Evolutionary conservation across 2,113 vertebrate genomes (phyloP).

Genomic region (Grammomys dolichurus): DNA sequence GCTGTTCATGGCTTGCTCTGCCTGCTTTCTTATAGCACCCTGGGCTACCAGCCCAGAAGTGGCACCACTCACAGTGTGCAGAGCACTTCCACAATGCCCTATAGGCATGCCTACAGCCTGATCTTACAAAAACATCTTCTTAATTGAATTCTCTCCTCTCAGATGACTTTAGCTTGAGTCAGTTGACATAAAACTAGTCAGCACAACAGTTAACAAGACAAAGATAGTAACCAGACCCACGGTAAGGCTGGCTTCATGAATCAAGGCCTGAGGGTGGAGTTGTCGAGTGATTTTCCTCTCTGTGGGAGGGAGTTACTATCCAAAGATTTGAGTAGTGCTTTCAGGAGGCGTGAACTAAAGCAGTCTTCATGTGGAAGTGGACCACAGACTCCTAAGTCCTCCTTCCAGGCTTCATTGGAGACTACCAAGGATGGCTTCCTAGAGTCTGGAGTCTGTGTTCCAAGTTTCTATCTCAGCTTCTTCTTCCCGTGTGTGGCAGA

Average conservation of each 20-base stretch:
- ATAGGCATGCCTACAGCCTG: background rate
- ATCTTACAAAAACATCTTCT: background rate
- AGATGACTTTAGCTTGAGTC: background rate
- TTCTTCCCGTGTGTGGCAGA: background rate
- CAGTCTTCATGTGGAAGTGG: background rate
- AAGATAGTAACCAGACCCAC: background rate
- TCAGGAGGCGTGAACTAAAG: background rate
- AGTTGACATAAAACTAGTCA: background rate
- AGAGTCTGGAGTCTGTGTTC: too few species aligned
- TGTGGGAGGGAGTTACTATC: background rate
- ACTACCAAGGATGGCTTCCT: background rate
- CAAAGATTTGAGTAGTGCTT: background rate
- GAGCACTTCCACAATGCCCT: too few species aligned
- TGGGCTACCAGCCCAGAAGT: background rate
- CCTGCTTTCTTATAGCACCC: background rate
- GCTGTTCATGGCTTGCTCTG: background rate
- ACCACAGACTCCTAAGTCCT: background rate
- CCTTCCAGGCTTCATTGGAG: background rate
- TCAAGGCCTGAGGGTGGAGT: background rate
- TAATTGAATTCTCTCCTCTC: background rate
- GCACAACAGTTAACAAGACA: background rate
- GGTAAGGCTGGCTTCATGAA: background rate
- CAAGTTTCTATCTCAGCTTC: background rate
- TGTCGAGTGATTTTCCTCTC: background rate
- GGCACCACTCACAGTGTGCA: background rate